These are phyloP conservation scores for Istiophorus platypterus DNA, from an alignment of 2,113 vertebrate genomes.

Conservation along the genomic window DNA sequence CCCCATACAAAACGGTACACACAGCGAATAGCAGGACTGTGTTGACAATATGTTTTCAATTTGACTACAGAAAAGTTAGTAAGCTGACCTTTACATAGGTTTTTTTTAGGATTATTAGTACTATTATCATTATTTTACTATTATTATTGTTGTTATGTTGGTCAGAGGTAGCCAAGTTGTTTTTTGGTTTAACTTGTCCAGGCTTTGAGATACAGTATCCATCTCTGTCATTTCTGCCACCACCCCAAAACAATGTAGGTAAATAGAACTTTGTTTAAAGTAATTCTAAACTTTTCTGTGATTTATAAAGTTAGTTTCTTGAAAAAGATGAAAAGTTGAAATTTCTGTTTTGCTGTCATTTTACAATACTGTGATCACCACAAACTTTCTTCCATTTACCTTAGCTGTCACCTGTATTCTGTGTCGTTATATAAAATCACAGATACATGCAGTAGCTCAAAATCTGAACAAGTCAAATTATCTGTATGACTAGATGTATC, in stretches of 20 bases:
- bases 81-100: too few species aligned
- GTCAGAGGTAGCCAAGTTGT: too few species aligned
- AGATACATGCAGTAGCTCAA: neutral
- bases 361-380: too few species aligned
- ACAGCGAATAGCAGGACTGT: slow-evolving; percentile 1
- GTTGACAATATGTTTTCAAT: slow-evolving; percentile 4
- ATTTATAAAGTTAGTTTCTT: neutral
- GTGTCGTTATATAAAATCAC: neutral
- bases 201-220: too few species aligned
- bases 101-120: too few species aligned
- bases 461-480: neutral
- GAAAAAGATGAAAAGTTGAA: too few species aligned
- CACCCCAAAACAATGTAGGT: neutral
- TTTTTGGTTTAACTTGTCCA: too few species aligned
- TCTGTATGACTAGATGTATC: neutral
- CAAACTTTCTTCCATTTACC: too few species aligned
- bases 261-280: neutral
- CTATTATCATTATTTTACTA: too few species aligned
- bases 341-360: too few species aligned
- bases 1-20: slow-evolving; percentile 20
- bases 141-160: too few species aligned
- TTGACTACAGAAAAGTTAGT: neutral
- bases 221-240: too few species aligned
- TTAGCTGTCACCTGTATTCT: neutral
- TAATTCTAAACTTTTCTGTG: neutral